Evolutionary conservation across 37 sponge, comb jelly and placozoan species (phyloP).

Genomic region (Hexactinellida sp.): DNA sequence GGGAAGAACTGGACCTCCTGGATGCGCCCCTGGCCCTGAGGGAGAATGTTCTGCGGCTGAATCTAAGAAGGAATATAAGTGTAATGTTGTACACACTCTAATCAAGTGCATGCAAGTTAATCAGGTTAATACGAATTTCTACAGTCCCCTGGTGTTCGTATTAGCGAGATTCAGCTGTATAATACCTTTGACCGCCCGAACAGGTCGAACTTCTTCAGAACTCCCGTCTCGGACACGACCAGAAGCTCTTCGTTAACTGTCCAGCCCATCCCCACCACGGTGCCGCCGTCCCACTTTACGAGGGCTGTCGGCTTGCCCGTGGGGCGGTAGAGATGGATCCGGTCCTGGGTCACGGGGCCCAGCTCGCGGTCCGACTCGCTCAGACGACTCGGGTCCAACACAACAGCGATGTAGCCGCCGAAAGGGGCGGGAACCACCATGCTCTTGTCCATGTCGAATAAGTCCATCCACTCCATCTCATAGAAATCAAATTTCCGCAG

Average conservation of each 20-base stretch:
- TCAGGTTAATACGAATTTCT: too few species aligned
- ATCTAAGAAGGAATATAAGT: not conserved
- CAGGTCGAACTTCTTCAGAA: not conserved
- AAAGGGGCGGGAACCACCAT: not conserved
- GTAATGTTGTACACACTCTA: not conserved
- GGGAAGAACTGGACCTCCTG: not conserved
- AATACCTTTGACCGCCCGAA: not conserved
- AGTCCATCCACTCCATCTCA: not conserved
- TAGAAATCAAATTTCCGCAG: conserved; percentile 9
- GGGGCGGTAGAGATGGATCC: not conserved
- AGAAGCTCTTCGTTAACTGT: not conserved
- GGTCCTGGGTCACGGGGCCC: not conserved
- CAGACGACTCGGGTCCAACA: not conserved
- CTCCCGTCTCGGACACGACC: not conserved
- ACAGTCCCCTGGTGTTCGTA: too few species aligned
- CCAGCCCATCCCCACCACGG: conserved; percentile 3
- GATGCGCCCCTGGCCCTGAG: not conserved
- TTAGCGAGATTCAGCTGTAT: too few species aligned
- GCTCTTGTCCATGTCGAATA: not conserved
- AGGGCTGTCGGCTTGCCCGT: not conserved
- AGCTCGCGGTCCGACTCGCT: not conserved
- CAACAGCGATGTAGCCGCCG: not conserved
- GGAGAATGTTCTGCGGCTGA: not conserved
- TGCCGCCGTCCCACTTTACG: conserved; percentile 9
- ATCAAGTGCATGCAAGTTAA: too few species aligned